These are phyloP conservation scores for Sparidentex hasta DNA, from an alignment of 2,797 vertebrate species.

Conservation along the genomic window DNA sequence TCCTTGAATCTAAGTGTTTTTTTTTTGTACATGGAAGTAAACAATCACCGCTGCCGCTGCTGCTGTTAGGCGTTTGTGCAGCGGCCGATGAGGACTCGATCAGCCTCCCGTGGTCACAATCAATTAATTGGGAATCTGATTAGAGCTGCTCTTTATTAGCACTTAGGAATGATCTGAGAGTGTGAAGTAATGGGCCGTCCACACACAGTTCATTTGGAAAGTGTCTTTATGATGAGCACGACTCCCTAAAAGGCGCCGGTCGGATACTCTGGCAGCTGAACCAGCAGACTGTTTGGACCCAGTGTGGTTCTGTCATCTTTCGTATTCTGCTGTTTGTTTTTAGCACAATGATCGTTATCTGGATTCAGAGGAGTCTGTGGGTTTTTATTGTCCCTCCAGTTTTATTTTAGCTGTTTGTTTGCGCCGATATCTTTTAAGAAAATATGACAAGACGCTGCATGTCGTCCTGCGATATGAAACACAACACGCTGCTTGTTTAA, in stretches of 20 bases:
- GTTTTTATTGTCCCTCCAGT: background rate
- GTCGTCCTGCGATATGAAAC: conserved; percentile 9
- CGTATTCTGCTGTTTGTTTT: conserved; percentile 19
- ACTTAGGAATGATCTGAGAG: conserved; percentile 17
- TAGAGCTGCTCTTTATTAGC: conserved; percentile 49
- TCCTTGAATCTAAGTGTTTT: background rate
- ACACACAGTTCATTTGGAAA: conserved; percentile 35
- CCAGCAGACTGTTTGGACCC: background rate
- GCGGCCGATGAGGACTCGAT: background rate
- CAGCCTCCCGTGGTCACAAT: conserved; percentile 2
- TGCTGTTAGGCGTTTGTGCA: background rate
- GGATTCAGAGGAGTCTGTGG: background rate
- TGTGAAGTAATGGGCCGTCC: conserved; percentile 41
- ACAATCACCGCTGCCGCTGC: background rate
- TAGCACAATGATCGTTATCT: conserved; percentile 5
- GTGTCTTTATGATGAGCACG: background rate
- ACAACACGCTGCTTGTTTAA: conserved; percentile 8
- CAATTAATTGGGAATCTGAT: conserved; percentile 42
- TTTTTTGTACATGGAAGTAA: background rate
- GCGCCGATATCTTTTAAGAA: background rate
- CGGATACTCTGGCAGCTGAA: conserved; percentile 6
- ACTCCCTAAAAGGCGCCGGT: background rate
- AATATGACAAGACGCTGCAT: background rate
- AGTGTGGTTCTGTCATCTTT: background rate
- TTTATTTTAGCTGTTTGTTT: conserved; percentile 10